Percentiles rank a stretch among this genome's conserved stretches.
Conservation (phyloP, 2,113 vertebrate species). For the Podarcis cretensis region DNA sequence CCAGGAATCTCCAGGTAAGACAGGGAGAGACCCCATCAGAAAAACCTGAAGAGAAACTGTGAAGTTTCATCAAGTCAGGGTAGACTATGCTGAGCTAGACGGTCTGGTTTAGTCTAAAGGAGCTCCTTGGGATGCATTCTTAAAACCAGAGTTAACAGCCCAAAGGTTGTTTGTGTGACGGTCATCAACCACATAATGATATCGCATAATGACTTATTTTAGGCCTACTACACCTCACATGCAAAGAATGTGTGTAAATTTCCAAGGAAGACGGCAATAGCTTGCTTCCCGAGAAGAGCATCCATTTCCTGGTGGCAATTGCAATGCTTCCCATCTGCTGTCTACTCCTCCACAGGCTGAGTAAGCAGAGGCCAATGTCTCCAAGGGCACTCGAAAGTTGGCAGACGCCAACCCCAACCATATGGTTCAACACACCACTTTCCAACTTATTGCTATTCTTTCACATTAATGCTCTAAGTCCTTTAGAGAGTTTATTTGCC, state of each 20-base stretch:
- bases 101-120: too few relatives aligned
- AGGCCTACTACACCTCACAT: background rate
- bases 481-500: background rate
- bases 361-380: background rate
- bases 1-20: too few relatives aligned
- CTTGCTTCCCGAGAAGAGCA: background rate
- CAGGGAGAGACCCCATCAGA: too few relatives aligned
- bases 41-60: too few relatives aligned
- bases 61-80: too few relatives aligned
- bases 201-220: background rate
- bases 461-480: background rate
- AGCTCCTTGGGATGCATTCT: background rate
- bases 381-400: background rate
- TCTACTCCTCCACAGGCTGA: background rate
- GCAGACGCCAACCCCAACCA: background rate
- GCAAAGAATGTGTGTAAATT: background rate
- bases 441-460: background rate
- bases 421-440: background rate
- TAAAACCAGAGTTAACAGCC: background rate
- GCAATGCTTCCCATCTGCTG: background rate
- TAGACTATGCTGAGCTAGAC: too few relatives aligned
- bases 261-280: background rate
- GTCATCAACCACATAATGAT: background rate
- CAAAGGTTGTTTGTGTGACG: background rate
- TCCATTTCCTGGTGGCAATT: background rate